Percentiles rank a stretch among this genome's conserved stretches.
phyloP scores from a whole-genome alignment of 2,797 vertebrate genomes.

The Dendrocincla tyrannina region DNA sequence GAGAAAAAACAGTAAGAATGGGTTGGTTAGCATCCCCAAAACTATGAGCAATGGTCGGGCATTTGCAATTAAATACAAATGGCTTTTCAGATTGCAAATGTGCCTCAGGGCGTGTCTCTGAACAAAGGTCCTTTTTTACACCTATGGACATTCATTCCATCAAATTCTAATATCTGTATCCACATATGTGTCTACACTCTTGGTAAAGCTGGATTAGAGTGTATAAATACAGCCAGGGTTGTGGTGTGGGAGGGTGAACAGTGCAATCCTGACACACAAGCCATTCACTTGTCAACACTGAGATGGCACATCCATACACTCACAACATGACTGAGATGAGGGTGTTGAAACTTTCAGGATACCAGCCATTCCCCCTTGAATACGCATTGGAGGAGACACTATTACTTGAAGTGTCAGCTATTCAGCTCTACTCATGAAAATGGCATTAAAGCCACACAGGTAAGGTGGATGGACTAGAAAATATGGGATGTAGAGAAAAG shows the following conservation, averaged over 20 bases:
- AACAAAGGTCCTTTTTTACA: slow-evolving; percentile 7
- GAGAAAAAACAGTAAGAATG: background rate
- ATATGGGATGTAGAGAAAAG: background rate
- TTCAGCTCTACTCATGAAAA: background rate
- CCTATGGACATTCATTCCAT: background rate
- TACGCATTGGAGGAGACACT: background rate
- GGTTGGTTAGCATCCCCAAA: background rate
- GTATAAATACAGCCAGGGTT: background rate
- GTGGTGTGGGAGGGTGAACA: background rate
- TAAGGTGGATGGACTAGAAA: background rate
- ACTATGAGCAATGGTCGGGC: background rate
- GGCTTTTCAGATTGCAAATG: background rate
- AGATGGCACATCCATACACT: background rate
- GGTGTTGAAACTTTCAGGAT: slow-evolving; percentile 17
- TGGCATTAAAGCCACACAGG: rapidly evolving
- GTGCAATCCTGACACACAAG: background rate
- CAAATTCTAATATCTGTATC: background rate
- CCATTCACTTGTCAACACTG: slow-evolving; percentile 5
- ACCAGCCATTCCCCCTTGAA: background rate
- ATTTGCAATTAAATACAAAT: slow-evolving; percentile 24
- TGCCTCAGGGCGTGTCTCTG: background rate
- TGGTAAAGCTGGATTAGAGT: background rate
- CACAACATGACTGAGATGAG: background rate
- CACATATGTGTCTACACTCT: rapidly evolving
- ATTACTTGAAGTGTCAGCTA: background rate